Conservation (phyloP, 30 jellyfish, hydroid and myxozoan genomes). For the Hydractinia symbiolongicarpus region DNA sequence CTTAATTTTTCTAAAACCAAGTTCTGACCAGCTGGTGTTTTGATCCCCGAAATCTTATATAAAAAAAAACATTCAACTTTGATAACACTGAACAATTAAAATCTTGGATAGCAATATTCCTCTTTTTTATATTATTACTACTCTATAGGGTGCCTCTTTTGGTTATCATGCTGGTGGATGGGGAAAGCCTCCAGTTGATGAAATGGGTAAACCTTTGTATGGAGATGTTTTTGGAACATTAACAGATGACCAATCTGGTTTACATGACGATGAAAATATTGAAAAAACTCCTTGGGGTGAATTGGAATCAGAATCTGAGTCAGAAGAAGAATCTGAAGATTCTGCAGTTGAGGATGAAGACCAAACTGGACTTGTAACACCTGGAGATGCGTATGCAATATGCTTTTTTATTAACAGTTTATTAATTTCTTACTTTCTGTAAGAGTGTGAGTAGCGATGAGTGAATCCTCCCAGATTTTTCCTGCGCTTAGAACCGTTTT, state of each 20-base stretch:
- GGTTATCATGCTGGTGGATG: conserved; percentile 99
- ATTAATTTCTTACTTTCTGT: background rate
- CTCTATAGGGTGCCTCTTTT: conserved; percentile 94
- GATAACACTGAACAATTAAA: too few relatives aligned
- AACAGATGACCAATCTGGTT: conserved; percentile 60
- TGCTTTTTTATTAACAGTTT: background rate
- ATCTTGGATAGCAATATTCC: too few relatives aligned
- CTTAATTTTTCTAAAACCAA: too few relatives aligned
- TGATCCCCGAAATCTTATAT: too few relatives aligned
- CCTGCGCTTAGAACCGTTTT: too few relatives aligned
- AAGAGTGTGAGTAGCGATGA: background rate
- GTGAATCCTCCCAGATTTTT: background rate
- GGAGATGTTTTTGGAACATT: conserved; percentile 98
- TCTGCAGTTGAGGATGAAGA: conserved; percentile 93
- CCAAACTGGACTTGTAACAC: conserved; percentile 93
- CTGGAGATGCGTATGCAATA: conserved; percentile 95
- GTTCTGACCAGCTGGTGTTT: too few relatives aligned
- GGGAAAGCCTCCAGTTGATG: conserved; percentile 99
- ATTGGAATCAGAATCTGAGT: conserved; percentile 85
- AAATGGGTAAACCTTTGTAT: conserved; percentile 94
- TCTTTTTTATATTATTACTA: background rate
- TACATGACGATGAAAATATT: conserved; percentile 58
- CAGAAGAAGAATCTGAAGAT: conserved; percentile 77
- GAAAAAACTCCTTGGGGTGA: conserved; percentile 99
- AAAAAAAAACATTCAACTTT: too few relatives aligned